phyloP scores from a whole-genome alignment of 2,113 vertebrate species.

The Carlito syrichta region DNA sequence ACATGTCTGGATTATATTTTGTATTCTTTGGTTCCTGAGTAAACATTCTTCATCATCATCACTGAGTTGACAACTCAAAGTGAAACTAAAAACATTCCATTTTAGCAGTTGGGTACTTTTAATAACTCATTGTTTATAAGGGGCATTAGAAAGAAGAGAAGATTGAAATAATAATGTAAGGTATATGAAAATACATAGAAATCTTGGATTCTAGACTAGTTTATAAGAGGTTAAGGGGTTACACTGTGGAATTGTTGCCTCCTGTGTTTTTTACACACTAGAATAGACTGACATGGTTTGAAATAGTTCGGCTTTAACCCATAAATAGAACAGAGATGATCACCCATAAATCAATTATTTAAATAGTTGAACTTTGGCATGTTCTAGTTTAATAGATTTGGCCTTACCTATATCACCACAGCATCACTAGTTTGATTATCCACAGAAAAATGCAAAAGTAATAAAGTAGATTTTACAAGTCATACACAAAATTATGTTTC shows the following conservation, averaged over 20 bases:
- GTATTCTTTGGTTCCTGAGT: neutral
- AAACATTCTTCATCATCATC: neutral
- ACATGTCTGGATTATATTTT: neutral
- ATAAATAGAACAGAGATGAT: neutral
- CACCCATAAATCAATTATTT: neutral
- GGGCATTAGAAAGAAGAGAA: neutral
- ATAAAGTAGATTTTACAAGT: neutral
- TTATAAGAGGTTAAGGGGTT: neutral
- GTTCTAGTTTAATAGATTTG: neutral
- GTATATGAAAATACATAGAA: neutral
- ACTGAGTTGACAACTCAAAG: neutral
- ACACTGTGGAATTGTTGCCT: neutral
- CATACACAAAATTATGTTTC: neutral
- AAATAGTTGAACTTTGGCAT: neutral
- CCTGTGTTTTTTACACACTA: neutral
- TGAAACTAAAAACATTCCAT: neutral
- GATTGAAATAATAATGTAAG: neutral
- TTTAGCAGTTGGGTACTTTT: neutral
- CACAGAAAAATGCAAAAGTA: neutral
- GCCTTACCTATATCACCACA: neutral
- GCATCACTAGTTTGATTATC: neutral
- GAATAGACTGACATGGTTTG: neutral
- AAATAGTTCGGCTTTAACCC: neutral
- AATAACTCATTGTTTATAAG: neutral
- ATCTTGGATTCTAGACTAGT: neutral